Base-by-base conservation (phyloP, 2,797 vertebrate species). In the Ispidina picta region DNA sequence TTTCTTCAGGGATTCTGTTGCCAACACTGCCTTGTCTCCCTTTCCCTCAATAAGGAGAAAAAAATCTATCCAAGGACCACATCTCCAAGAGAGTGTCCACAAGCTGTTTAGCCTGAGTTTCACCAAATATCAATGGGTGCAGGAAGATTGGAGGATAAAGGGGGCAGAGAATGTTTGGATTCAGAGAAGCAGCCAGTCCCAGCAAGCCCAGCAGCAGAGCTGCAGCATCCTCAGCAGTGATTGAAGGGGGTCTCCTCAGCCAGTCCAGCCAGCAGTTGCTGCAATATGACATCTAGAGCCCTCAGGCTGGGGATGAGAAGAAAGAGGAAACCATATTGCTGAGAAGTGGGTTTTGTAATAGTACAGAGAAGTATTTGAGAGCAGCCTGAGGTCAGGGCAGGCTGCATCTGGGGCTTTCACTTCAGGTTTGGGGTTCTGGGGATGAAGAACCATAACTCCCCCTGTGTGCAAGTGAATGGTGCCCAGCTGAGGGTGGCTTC, bases 381-480 rank as follows among this genome's bases (percentile, higher is more conserved):
- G 54, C 4, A 89, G 43, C 43, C 46, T 48, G 69, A 83, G 52
- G 54, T 70, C 66, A 70, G n/a, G 21, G 17, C 18, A 63, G 9
- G 39, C 41, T 83, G 51, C 35, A 73, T 85, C 62, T 88, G 63
- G 48, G 46, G 37, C 56, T 92, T 93, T 89, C 94, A 86, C 29
- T 87, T 96, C 79, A 80, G 41, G 52, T 81, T 93, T 70, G 52
- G 12, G n/a, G 72, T 92, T 86, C 79, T 86, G 62, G 60, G 58
- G 31, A 51, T 0, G 0, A 85, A 85, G 72, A 83, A 31, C 35
- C 0, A 0, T 70, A 70, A 54, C 33, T 31, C 41, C 15, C 15
- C 35, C 4, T 28, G 33, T 33, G 18, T 54, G 23, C 19, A 22
- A 55, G 35, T 55, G 59, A 81, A 54, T 19, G 83, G n/a, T 44